Evolutionary conservation across 2,888 invertebrate species (phyloP).

Genomic region (Taenaris catops): DNA sequence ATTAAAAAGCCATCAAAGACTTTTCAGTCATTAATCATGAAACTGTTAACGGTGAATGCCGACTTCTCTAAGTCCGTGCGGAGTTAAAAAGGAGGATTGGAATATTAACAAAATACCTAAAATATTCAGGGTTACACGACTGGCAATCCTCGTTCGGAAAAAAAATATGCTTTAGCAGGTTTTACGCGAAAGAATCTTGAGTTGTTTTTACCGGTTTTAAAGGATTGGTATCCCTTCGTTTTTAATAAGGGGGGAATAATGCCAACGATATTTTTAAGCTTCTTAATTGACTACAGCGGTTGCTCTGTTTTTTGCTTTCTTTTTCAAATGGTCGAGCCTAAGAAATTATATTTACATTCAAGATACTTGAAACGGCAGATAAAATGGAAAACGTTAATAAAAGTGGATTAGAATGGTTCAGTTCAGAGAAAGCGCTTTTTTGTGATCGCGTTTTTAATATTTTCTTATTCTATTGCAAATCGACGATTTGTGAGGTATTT

Average conservation of each 20-base stretch:
- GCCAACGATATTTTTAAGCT: slow-evolving; percentile 65
- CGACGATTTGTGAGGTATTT: too few species aligned
- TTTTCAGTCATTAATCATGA: slow-evolving; percentile 80
- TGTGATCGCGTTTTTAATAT: slow-evolving; percentile 25
- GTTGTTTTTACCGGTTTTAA: slow-evolving; percentile 65
- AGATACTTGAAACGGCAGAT: slow-evolving; percentile 45
- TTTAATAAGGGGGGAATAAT: slow-evolving; percentile 52
- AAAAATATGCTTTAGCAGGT: slow-evolving; percentile 61
- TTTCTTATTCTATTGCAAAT: background rate
- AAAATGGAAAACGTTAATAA: slow-evolving; percentile 48
- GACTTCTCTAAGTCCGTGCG: slow-evolving; percentile 58
- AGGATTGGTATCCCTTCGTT: slow-evolving; percentile 63
- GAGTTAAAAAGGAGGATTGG: slow-evolving; percentile 67
- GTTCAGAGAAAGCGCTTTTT: slow-evolving; percentile 33
- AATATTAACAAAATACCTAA: slow-evolving; percentile 73
- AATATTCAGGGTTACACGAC: slow-evolving; percentile 70
- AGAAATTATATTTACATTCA: slow-evolving; percentile 56
- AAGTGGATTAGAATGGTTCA: slow-evolving; percentile 48
- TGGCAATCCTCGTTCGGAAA: slow-evolving; percentile 52
- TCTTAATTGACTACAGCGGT: slow-evolving; percentile 64
- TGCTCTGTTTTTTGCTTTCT: slow-evolving; percentile 38
- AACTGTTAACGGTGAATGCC: slow-evolving; percentile 77
- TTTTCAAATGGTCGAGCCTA: slow-evolving; percentile 38
- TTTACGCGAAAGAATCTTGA: slow-evolving; percentile 60
- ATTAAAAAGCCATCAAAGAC: slow-evolving; percentile 81